Conservation (phyloP, 2,888 invertebrate genomes). For the Troilus luridus region DNA sequence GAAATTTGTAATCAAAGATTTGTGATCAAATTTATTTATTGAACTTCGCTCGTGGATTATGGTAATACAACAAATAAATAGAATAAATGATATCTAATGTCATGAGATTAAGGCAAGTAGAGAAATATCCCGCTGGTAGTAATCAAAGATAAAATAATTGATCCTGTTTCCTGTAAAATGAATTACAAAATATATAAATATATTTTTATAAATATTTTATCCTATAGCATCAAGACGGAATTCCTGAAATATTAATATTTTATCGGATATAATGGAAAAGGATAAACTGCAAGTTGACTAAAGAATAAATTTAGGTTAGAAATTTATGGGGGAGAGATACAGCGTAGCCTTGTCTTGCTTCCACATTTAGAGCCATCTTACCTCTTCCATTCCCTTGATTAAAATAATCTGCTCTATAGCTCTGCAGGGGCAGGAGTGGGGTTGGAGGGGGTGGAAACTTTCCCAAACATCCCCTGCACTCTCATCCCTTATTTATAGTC, state of each 20-base stretch:
- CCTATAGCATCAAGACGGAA: not conserved
- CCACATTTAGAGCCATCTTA: constrained; percentile 8
- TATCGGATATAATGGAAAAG: not conserved
- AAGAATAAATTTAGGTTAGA: not conserved
- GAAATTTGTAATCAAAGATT: no score
- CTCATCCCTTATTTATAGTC: not conserved
- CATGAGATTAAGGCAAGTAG: no score
- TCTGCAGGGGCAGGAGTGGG: not conserved
- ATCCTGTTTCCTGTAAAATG: not conserved
- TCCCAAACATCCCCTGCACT: not conserved
- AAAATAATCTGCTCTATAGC: constrained; percentile 37
- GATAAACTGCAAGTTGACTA: not conserved
- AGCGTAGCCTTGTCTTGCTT: not conserved
- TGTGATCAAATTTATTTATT: no score
- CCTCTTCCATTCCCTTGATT: constrained; percentile 39
- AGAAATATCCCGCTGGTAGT: no score
- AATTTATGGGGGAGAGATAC: not conserved
- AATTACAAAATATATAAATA: no score
- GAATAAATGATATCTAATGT: no score
- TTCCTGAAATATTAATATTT: not conserved
- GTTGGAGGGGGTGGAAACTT: not conserved
- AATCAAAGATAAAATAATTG: no score
- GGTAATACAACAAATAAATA: no score
- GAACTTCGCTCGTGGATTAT: no score
- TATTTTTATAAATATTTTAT: not conserved